These are phyloP conservation scores for Porites lobata DNA, from an alignment of 92 coral and sea anemone genomes.

Conservation along the genomic window DNA sequence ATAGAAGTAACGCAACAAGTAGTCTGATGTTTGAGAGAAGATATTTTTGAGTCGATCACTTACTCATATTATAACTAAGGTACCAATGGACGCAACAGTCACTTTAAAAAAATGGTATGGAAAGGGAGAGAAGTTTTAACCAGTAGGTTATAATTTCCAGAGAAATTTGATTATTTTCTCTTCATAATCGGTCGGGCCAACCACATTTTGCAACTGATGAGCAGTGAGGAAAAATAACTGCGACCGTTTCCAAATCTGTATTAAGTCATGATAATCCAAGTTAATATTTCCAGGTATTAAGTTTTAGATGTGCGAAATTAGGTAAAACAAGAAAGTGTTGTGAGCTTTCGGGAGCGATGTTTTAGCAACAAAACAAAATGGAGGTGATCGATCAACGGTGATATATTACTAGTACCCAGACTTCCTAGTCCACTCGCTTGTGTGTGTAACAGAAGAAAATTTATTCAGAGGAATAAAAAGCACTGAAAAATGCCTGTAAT, in stretches of 20 bases:
- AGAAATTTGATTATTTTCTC: not conserved
- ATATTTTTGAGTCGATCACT: not conserved
- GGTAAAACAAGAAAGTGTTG: not conserved
- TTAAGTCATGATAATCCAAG: not conserved
- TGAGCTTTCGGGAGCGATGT: not conserved
- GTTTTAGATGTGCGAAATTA: not conserved
- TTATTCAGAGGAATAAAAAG: too few species aligned
- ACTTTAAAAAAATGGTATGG: not conserved
- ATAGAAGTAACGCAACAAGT: constrained; percentile 42
- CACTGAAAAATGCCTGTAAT: not conserved
- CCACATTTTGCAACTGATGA: not conserved
- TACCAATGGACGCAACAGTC: not conserved
- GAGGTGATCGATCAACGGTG: constrained; percentile 4
- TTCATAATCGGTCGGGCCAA: not conserved
- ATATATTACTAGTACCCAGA: constrained; percentile 25
- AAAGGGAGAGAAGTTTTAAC: not conserved
- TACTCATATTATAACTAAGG: not conserved
- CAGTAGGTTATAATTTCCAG: too few species aligned
- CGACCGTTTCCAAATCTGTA: not conserved
- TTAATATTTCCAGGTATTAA: not conserved
- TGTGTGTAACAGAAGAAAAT: not conserved
- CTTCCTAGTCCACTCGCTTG: not conserved
- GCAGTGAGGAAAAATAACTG: too few species aligned
- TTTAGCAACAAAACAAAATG: constrained; percentile 34
- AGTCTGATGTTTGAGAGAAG: not conserved